A percentile compares a stretch with the other conserved stretches of the same genome.
Evolutionary conservation across 1,140 invertebrate genomes (phyloP).

Genomic region (Thalassaphorura encarpata): DNA sequence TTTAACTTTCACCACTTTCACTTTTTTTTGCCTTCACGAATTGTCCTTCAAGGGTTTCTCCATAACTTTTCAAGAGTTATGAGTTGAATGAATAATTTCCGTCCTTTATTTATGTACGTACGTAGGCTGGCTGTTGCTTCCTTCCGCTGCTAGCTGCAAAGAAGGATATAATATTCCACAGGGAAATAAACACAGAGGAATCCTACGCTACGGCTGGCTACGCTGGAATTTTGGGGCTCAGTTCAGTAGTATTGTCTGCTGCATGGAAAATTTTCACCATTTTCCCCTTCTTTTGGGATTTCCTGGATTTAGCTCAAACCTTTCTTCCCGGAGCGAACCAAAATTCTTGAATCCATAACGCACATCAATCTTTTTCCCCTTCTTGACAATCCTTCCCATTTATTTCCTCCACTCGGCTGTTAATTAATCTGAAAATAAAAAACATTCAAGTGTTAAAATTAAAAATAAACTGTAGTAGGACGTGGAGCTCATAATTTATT

Average conservation of each 20-base stretch:
- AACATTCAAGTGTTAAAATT: too few relatives aligned
- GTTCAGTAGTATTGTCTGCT: not conserved
- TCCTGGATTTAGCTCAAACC: not conserved
- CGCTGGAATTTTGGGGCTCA: not conserved
- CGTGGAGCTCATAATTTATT: too few relatives aligned
- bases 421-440: too few relatives aligned
- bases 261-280: not conserved
- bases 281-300: not conserved
- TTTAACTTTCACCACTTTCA: not conserved
- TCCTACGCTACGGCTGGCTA: not conserved
- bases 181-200: not conserved
- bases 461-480: too few relatives aligned
- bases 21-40: not conserved
- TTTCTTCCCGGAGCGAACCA: not conserved
- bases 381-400: too few relatives aligned
- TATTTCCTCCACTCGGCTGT: too few relatives aligned
- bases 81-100: not conserved
- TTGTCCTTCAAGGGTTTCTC: not conserved
- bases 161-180: not conserved
- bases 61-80: not conserved
- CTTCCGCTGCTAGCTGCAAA: too few relatives aligned
- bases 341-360: not conserved
- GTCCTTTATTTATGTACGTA: not conserved
- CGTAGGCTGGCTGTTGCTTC: not conserved
- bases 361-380: constrained; percentile 5